Base-by-base conservation (phyloP, 2,888 invertebrate genomes). In the Zele albiditarsus region DNA sequence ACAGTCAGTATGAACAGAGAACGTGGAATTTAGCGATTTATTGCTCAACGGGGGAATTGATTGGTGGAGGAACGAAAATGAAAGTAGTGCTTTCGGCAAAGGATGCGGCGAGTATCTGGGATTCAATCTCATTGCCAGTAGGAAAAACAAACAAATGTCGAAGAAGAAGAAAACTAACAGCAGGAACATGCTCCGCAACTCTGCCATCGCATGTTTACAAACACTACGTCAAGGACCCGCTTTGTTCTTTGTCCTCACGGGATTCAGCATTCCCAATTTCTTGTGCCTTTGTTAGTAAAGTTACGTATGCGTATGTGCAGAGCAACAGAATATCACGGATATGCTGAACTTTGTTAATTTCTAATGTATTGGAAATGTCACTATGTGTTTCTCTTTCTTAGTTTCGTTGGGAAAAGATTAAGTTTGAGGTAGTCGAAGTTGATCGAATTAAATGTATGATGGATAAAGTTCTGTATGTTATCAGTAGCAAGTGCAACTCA, bases 171-270 rank as follows among this genome's bases (percentile, higher is more conserved):
- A 31, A 31, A 31, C 31, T 31, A 31, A 31, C n/a, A 31, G 31
- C 31, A 31, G 31, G 5, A 31, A 2, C 49, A 42, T 57, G 71
- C 46, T 62, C 42, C 58, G 33, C n/a, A n/a, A 67, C 68, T 72
- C 25, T 78, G 58, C 67, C 66, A 76, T 73, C 67, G 65, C 58
- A 66, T 75, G 75, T 78, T 80, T 80, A 78, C 76, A 80, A 80
- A 78, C 80, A 78, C 69, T 67, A 62, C 77, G 77, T 79, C 78
- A 77, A 78, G 78, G 77, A 78, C 76, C 79, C 75, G 25, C 16
- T 49, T 49, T 49, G 27, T 67, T 68, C 31, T 68, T 68, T 68
- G 66, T 66, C 14, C 25, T 42, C 38, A 10, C 12, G 8, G 8
- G 38, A 66, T 66, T 66, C 46, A 66, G 20, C 42, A 66, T 66